Evolutionary conservation across 2,113 vertebrate species (phyloP), one percentile per base, ranked within the genome.

Genomic region (Herpailurus yagouaroundi): DNA sequence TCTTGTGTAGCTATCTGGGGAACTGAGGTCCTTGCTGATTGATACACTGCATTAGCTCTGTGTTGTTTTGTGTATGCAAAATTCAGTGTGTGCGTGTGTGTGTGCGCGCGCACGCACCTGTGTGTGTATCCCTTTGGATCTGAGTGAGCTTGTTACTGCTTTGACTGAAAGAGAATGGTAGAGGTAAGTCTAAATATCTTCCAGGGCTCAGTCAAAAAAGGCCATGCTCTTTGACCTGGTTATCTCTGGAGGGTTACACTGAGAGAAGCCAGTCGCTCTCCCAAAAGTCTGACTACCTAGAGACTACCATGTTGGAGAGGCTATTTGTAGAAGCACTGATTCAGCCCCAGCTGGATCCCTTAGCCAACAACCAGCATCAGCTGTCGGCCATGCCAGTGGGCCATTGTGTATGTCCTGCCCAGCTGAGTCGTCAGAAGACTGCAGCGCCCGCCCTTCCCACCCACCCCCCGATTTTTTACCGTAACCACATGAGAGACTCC

Each of bases 1-100:
- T 77, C 60, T 86, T 21, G 68, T 82, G 48, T 8, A 41, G n/a
- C 74, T 55, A 91, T 25, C 7, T 50, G 38, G 64, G 73, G n/a
- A 95, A 95, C 31, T 15, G 36, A 82, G 25, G 57, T 13, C 64
- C 12, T 85, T 48, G 31, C 0, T 80, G 86, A 83, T 69, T 80
- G 93, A 80, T 74, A 90, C 3, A 83, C 10, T 86, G 41, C 15
- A 87, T 95, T 94, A 80, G n/a, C 50, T 83, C 41, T 45, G 48
- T 83, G 87, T 63, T 90, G 31, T 92, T 88, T 27, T 79, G 31
- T 87, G 4, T 80, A 87, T 89, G 94, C 57, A 94, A 92, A 94
- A 95, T 82, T 63, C 25, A 96, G 52, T 50, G 48, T 13, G 48
- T 50, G 41, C 4, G 50, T 50, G 50, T 50, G 50, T 50, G 50